Percentiles rank a stretch among this genome's conserved stretches.
Evolutionary conservation across 2,888 invertebrate species (phyloP).

Genomic region (Mesorhabditis sp.): DNA sequence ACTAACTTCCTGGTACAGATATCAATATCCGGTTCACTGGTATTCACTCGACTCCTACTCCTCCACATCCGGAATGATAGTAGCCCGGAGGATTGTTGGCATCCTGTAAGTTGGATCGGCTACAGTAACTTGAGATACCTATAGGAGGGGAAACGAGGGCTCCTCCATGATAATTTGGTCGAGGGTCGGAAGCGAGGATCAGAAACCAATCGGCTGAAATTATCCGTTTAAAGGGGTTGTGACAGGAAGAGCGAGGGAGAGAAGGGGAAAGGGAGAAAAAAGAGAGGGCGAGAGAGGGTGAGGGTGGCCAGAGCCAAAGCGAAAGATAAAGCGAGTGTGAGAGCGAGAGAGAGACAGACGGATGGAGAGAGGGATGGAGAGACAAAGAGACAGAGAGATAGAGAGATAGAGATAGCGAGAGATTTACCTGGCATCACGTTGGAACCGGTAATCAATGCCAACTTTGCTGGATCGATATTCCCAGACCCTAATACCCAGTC

Average conservation of each 20-base stretch:
- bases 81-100: conserved; percentile 40
- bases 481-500: conserved; percentile 44
- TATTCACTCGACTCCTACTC: conserved; percentile 33
- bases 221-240: not conserved
- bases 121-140: conserved; percentile 8
- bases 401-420: conserved; percentile 7
- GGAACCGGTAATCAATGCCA: conserved; percentile 38
- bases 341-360: too few relatives aligned
- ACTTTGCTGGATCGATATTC: conserved; percentile 29
- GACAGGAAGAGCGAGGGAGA: not conserved
- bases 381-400: too few relatives aligned
- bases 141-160: conserved; percentile 37
- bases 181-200: conserved; percentile 38
- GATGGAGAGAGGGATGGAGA: too few relatives aligned
- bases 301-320: too few relatives aligned
- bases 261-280: too few relatives aligned
- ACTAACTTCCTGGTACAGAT: conserved; percentile 33
- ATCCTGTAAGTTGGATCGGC: conserved; percentile 9
- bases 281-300: too few relatives aligned
- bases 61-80: conserved; percentile 40
- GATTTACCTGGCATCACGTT: conserved; percentile 31
- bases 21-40: conserved; percentile 35
- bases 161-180: conserved; percentile 31
- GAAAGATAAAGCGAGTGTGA: too few relatives aligned
- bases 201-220: conserved; percentile 32